Base-by-base conservation (phyloP, 2,888 invertebrate species). In the Rhogogaster chlorosoma region DNA sequence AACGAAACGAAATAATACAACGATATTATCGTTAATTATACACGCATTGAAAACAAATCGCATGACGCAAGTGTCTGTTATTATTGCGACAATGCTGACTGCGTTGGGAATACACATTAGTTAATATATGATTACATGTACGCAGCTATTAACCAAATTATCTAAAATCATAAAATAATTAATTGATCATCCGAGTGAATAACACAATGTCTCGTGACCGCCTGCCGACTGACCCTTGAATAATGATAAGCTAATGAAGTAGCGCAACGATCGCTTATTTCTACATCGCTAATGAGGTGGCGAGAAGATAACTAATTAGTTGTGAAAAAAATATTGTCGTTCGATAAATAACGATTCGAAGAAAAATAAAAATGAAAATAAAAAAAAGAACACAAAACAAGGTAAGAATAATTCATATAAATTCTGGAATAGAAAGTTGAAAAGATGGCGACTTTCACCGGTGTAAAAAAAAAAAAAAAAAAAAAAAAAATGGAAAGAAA, bases 181-280 rank as follows among this genome's bases (percentile, higher is more conserved):
- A 73, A 73, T 73, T 32, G 15, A 67, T 18, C 32, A 67, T 67
- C 15, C 18, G 32, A 1, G 15, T 7, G 10, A 26, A 32, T 42
- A 73, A 26, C 26, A 38, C 38, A 12, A n/a, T 22, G 42, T 22
- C 22, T 42, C 42, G 22, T 22, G 38, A 45, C 73, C 73, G 5
- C 73, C 42, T 10, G 22, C 10, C 6, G 1, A 73, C 9, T n/a
- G 42, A 22, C 73, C 73, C 73, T 10, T 12, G 42, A 45, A 22
- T 42, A 73, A 38, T 73, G 73, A 73, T 73, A 73, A 73, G 73
- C 42, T 73, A 73, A 73, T 45, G 22, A 45, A 57, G 67, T 6
- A 67, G 32, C 12, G 86, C 84, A 86, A 86, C 53, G 32, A 73
- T n/a, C 36, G 29, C 2, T 26, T 18, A n/a, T 29, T 73, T n/a